Evolutionary conservation across 2,113 vertebrate species (phyloP).

Genomic region (Hypomesus transpacificus): DNA sequence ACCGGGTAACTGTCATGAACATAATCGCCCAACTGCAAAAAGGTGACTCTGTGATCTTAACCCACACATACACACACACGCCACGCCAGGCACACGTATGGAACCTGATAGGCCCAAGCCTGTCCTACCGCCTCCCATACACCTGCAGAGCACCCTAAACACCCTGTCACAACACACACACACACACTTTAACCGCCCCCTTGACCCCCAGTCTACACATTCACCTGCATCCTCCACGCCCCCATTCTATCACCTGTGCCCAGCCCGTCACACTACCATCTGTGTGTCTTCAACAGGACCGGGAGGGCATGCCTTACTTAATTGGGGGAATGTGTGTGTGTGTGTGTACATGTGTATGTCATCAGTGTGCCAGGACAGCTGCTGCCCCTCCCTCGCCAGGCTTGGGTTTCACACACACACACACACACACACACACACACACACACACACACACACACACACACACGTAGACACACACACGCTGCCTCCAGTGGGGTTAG

Average conservation of each 20-base stretch:
- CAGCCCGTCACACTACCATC: neutral
- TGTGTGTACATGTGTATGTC: neutral
- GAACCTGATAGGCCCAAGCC: conserved; percentile 29
- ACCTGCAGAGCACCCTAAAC: conserved; percentile 46
- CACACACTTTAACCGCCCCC: neutral
- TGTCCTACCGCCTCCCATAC: conserved; percentile 28
- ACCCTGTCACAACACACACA: conserved; percentile 20
- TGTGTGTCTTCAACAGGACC: too few species aligned
- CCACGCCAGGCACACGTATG: neutral
- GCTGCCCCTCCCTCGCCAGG: neutral
- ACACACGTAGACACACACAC: too few species aligned
- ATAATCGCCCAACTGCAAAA: conserved; percentile 1
- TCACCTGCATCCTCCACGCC: conserved; percentile 33
- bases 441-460: conserved; percentile 13
- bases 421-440: conserved; percentile 14
- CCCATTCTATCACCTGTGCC: neutral
- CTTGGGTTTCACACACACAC: neutral
- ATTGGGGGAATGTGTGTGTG: neutral
- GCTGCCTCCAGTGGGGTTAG: too few species aligned
- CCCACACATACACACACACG: neutral
- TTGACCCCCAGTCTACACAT: conserved; percentile 18
- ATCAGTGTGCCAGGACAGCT: neutral
- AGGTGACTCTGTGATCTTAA: neutral
- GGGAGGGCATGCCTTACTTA: too few species aligned
- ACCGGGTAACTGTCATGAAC: neutral